These are phyloP conservation scores for Rhinoraja longicauda DNA, from an alignment of 2,797 vertebrate genomes.

Conservation along the genomic window DNA sequence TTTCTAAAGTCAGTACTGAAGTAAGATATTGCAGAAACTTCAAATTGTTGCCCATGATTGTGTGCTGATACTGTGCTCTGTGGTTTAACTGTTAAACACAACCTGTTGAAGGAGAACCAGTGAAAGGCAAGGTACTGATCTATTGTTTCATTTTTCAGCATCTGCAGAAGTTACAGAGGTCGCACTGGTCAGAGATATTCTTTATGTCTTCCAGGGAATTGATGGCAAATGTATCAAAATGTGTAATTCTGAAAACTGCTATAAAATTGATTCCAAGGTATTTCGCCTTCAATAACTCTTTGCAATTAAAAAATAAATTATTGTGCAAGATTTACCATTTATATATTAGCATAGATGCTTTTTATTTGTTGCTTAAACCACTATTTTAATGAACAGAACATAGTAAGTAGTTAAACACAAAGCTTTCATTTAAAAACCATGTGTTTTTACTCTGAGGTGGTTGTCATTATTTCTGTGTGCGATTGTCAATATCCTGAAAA, in stretches of 20 bases:
- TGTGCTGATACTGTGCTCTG: background rate
- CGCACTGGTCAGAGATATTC: slow-evolving; percentile 83
- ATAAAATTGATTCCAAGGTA: slow-evolving; percentile 91
- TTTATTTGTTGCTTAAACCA: background rate
- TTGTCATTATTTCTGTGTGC: background rate
- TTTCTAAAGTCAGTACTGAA: background rate
- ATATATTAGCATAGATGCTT: background rate
- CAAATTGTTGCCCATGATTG: background rate
- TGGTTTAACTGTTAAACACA: background rate
- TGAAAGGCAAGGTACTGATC: background rate
- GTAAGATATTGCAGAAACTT: background rate
- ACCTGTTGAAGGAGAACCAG: background rate
- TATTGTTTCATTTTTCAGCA: slow-evolving; percentile 48
- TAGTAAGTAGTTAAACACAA: background rate
- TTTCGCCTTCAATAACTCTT: background rate
- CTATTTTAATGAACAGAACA: background rate
- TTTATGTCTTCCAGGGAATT: slow-evolving; percentile 98
- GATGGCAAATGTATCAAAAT: slow-evolving; percentile 94
- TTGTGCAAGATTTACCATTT: background rate
- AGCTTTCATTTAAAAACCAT: background rate
- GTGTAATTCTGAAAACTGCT: slow-evolving; percentile 82
- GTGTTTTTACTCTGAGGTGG: background rate
- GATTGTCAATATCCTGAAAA: background rate
- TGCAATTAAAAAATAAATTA: background rate
- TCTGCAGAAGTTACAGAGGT: slow-evolving; percentile 77